Evolutionary conservation across 1,140 invertebrate genomes (phyloP).

Genomic region (Oryzaephilus surinamensis): DNA sequence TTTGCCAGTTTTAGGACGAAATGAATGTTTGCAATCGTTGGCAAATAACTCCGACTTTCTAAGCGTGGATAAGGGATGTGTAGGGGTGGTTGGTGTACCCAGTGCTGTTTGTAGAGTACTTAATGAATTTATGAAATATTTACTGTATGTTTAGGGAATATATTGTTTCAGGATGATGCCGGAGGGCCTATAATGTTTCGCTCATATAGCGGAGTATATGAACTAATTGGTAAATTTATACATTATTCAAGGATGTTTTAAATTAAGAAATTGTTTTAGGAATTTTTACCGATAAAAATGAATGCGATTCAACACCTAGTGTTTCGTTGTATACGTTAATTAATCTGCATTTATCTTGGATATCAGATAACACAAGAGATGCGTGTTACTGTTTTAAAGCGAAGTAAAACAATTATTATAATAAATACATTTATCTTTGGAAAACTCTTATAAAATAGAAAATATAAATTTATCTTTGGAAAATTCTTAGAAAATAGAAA

Average conservation of each 20-base stretch:
- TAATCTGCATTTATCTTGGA: constrained; percentile 48
- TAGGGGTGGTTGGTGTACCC: constrained; percentile 38
- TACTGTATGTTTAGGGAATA: not conserved
- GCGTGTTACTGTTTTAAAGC: constrained; percentile 44
- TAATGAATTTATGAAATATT: constrained; percentile 3
- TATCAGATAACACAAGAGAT: constrained; percentile 44
- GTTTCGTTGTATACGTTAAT: constrained; percentile 52
- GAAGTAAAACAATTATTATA: too few relatives aligned
- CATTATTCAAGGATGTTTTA: constrained; percentile 2
- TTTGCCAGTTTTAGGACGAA: constrained; percentile 38
- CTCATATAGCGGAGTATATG: constrained; percentile 37
- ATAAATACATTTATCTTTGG: too few relatives aligned
- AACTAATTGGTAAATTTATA: constrained; percentile 39
- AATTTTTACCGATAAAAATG: constrained; percentile 38
- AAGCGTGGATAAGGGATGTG: constrained; percentile 41
- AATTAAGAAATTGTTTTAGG: constrained; percentile 29
- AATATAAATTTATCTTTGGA: too few relatives aligned
- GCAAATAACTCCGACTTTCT: constrained; percentile 26
- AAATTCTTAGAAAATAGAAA: too few relatives aligned
- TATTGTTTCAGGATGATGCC: constrained; percentile 36
- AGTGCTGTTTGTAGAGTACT: constrained; percentile 40
- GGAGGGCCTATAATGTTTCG: constrained; percentile 40
- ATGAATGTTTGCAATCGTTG: constrained; percentile 36
- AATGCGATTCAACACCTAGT: constrained; percentile 32
- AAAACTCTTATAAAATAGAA: too few relatives aligned